phyloP scores from a whole-genome alignment of 2,797 vertebrate genomes.

The Peromyscus attwateri region DNA sequence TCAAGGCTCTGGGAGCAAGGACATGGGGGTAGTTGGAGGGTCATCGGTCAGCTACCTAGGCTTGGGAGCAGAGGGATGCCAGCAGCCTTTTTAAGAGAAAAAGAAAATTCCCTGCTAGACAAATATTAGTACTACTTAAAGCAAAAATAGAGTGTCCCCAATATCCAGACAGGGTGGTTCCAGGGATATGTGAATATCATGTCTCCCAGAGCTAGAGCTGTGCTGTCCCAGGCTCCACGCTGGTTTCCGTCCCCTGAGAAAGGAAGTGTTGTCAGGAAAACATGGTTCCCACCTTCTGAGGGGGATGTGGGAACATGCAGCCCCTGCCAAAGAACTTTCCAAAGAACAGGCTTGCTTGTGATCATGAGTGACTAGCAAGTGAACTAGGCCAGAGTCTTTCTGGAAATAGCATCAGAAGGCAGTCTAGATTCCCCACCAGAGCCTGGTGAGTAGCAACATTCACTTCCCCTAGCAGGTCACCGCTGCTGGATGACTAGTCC shows the following conservation, averaged over 20 bases:
- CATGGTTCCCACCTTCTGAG: neutral
- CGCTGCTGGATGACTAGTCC: accelerated
- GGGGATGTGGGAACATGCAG: neutral
- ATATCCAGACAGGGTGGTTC: neutral
- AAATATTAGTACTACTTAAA: neutral
- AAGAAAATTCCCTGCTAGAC: neutral
- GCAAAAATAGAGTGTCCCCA: neutral
- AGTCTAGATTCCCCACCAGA: neutral
- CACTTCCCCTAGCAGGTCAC: neutral
- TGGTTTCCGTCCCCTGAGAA: neutral
- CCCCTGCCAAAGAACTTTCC: neutral
- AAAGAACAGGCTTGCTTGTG: neutral
- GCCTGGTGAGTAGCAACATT: neutral
- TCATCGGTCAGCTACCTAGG: accelerated
- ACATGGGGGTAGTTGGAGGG: neutral
- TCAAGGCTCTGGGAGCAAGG: neutral
- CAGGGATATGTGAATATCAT: neutral
- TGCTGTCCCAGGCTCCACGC: neutral
- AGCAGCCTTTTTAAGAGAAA: neutral
- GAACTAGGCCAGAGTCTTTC: neutral
- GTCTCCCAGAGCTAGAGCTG: neutral
- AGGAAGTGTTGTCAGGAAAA: constrained; percentile 35
- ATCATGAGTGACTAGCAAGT: neutral
- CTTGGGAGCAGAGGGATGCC: neutral
- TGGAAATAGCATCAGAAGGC: neutral